These are phyloP conservation scores for Habrosyne pyritoides DNA, from an alignment of 2,888 invertebrate genomes.

Conservation along the genomic window DNA sequence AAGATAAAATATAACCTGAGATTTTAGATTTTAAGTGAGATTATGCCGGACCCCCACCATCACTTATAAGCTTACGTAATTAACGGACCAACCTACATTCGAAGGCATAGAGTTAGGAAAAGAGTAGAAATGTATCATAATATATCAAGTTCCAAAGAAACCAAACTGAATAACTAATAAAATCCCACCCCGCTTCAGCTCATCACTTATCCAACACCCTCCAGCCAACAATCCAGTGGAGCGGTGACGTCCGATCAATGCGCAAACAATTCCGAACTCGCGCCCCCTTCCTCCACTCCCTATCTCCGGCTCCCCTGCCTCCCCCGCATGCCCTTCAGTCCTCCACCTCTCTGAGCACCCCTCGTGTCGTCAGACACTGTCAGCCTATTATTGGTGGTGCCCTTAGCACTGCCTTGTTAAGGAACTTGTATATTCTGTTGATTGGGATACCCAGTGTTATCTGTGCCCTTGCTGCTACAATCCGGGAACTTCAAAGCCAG, in stretches of 20 bases:
- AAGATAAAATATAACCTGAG: too few relatives aligned
- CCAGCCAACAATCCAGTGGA: constrained; percentile 9
- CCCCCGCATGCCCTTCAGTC: constrained; percentile 8
- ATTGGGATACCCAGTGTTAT: background rate
- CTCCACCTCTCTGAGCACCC: constrained; percentile 8
- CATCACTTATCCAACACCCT: background rate
- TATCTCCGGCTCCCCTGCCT: constrained; percentile 12
- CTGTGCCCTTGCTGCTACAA: background rate
- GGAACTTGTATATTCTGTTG: background rate
- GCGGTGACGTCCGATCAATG: constrained; percentile 23
- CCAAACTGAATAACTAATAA: background rate
- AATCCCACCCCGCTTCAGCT: background rate
- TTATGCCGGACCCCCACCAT: too few relatives aligned
- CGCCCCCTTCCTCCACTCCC: constrained; percentile 12
- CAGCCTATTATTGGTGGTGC: constrained; percentile 30
- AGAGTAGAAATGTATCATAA: background rate
- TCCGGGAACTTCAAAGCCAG: background rate
- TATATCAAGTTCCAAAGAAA: background rate
- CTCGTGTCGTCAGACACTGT: constrained; percentile 24
- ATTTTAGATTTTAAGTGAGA: too few relatives aligned
- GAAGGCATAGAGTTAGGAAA: too few relatives aligned
- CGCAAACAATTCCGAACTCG: constrained; percentile 29
- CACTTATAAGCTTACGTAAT: too few relatives aligned
- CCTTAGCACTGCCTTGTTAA: constrained; percentile 12
- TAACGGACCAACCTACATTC: too few relatives aligned